These are phyloP conservation scores for Lepidurus couesii DNA, from an alignment of 1,140 invertebrate species.

Conservation along the genomic window DNA sequence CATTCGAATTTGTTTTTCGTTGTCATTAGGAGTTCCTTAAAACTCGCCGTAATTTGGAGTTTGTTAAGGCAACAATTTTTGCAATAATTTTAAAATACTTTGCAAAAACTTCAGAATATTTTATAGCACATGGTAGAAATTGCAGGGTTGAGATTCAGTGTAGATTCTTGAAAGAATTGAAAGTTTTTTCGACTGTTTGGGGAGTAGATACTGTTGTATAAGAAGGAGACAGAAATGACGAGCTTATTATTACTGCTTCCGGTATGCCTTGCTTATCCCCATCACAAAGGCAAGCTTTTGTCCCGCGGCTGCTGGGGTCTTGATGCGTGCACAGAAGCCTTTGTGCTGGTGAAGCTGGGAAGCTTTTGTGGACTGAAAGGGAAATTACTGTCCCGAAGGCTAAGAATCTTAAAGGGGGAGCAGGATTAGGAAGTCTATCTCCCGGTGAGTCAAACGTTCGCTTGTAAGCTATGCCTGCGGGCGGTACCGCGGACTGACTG, in stretches of 20 bases:
- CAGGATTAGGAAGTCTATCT: not conserved
- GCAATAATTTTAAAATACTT: too few species aligned
- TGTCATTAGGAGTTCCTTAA: too few species aligned
- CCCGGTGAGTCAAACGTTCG: not conserved
- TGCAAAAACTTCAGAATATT: too few species aligned
- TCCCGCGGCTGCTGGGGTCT: not conserved
- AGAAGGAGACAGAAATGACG: not conserved
- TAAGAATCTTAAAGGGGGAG: constrained; percentile 2
- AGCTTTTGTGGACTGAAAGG: not conserved
- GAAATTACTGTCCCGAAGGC: constrained; percentile 1
- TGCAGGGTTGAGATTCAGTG: too few species aligned
- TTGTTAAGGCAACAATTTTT: too few species aligned
- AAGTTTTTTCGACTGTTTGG: not conserved
- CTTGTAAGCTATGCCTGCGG: constrained; percentile 1
- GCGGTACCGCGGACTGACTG: not conserved
- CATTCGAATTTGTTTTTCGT: too few species aligned
- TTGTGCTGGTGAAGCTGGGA: not conserved
- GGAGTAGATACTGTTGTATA: not conserved
- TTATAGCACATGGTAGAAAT: too few species aligned
- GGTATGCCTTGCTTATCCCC: not conserved
- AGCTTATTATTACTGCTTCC: constrained; percentile 5
- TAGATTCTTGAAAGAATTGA: too few species aligned
- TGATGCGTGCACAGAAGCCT: not conserved
- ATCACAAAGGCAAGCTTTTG: not conserved
- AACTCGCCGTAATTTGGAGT: too few species aligned